These are phyloP conservation scores for Cydia strobilella DNA, from an alignment of 1,140 invertebrate species.

Conservation along the genomic window DNA sequence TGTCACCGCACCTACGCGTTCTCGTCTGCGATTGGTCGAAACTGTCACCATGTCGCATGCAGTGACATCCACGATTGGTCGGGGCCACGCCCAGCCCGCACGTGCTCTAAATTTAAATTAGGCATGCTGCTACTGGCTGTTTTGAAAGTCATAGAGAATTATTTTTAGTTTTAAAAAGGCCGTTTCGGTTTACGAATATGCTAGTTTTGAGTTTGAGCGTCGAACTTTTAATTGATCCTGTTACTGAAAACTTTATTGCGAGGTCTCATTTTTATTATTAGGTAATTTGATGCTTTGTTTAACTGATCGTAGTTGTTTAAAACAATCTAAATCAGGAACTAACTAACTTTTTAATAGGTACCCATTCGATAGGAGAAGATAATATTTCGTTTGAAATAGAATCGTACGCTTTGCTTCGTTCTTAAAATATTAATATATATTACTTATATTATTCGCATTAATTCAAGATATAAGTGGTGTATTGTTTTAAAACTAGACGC, in stretches of 20 bases:
- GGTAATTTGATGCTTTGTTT: conserved; percentile 4
- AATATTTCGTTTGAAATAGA: no score
- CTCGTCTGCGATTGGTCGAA: conserved; percentile 57
- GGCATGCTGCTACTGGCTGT: conserved; percentile 19
- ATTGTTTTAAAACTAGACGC: no score
- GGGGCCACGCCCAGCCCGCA: conserved; percentile 53
- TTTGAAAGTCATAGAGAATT: conserved; percentile 25
- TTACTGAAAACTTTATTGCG: conserved; percentile 7
- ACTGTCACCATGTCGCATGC: conserved; percentile 71
- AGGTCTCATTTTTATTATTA: not conserved
- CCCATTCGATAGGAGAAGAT: no score
- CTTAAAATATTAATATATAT: no score
- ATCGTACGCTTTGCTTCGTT: no score
- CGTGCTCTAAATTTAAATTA: conserved; percentile 59
- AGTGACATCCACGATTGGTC: conserved; percentile 64
- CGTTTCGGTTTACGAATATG: not conserved
- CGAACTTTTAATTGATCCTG: conserved; percentile 14
- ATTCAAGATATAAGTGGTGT: no score
- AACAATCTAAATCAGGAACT: no score
- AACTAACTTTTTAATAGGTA: no score
- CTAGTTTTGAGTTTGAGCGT: not conserved
- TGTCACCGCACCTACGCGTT: conserved; percentile 58
- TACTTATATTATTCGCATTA: no score
- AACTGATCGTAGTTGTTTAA: not conserved
- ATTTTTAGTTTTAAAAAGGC: conserved; percentile 26